Conservation (phyloP, 2,797 vertebrate species). For the Calcarius lapponicus region DNA sequence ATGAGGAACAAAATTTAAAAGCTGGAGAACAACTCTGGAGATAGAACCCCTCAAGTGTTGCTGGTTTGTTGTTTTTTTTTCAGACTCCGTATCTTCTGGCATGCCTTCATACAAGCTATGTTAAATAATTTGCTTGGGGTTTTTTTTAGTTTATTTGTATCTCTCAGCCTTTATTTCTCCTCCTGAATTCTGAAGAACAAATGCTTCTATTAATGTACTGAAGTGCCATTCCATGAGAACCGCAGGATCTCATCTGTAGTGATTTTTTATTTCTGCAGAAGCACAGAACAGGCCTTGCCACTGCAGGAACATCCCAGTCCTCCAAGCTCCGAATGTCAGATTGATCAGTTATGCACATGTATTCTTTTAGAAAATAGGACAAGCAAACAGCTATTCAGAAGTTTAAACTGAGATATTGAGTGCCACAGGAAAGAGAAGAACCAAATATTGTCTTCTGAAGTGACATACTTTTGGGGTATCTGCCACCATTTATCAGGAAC, state of each 20-base stretch:
- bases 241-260: neutral
- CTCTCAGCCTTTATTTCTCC: neutral
- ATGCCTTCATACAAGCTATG: neutral
- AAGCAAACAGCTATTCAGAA: neutral
- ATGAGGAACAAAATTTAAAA: neutral
- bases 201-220: rapidly evolving
- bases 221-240: neutral
- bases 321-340: neutral
- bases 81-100: neutral
- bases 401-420: neutral
- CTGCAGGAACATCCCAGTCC: neutral
- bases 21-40: neutral
- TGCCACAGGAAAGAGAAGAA: neutral
- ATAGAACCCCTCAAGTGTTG: neutral
- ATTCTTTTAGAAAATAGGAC: neutral
- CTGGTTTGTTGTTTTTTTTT: neutral
- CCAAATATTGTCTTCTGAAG: neutral
- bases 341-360: neutral
- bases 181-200: neutral
- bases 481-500: neutral
- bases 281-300: neutral
- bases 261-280: neutral
- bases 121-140: neutral
- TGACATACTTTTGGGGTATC: neutral
- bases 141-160: neutral